Percentiles rank a stretch among this genome's conserved stretches.
phyloP scores from a whole-genome alignment of 2,113 vertebrate genomes.

The Conger conger region DNA sequence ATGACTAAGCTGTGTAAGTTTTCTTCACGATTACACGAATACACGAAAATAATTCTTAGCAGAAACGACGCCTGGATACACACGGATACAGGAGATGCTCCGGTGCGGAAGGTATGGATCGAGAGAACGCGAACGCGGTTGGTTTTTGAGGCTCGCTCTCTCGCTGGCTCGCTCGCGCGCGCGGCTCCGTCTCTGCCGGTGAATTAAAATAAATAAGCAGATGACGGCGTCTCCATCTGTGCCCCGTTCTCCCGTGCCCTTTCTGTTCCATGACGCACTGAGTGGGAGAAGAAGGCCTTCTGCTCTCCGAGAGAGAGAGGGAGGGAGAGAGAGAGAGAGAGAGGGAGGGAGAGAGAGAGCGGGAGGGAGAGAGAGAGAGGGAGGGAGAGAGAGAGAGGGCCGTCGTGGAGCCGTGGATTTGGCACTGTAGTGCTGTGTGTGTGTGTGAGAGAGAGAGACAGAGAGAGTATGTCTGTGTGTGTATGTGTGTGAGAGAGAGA shows the following conservation, averaged over 20 bases:
- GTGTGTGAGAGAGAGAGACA: constrained; percentile 33
- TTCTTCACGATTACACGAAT: too few relatives aligned
- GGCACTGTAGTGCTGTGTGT: background rate
- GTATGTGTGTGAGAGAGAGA: too few relatives aligned
- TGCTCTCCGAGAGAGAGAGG: constrained; percentile 62
- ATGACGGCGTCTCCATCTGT: constrained; percentile 40
- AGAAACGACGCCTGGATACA: background rate
- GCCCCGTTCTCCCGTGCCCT: constrained; percentile 43
- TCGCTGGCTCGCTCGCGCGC: too few relatives aligned
- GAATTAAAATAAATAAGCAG: constrained; percentile 2
- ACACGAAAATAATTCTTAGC: background rate
- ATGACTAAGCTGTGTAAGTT: too few relatives aligned
- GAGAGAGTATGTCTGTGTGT: constrained; percentile 19
- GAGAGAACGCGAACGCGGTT: background rate
- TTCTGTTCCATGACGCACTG: constrained; percentile 75
- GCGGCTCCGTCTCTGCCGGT: too few relatives aligned
- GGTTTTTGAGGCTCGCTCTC: background rate
- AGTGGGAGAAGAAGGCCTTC: constrained; percentile 74
- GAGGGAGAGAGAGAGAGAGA: constrained; percentile 19
- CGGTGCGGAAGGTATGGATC: background rate
- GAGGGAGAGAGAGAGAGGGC: constrained; percentile 67
- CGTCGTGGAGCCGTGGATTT: constrained; percentile 34
- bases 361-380: too few relatives aligned
- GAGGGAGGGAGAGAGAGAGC: constrained; percentile 63
- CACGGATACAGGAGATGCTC: background rate